Evolutionary conservation across 2,888 invertebrate genomes (phyloP), one percentile per base, ranked within the genome.

Genomic region (Acronicta psi): DNA sequence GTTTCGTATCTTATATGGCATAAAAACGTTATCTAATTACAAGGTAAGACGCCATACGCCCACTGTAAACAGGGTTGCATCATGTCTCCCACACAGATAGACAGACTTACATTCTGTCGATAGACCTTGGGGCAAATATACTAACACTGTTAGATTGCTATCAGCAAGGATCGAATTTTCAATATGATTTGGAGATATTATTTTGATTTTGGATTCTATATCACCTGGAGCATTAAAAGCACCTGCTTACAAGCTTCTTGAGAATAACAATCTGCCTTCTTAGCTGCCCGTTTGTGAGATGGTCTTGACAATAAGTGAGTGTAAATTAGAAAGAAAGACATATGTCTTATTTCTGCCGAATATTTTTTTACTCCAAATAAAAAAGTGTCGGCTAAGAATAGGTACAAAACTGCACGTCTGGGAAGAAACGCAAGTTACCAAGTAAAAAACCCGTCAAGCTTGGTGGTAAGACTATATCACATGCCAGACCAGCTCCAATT

Each of bases 1-100:
- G 66, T 64, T 73, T 50, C 43, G 58, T 61, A 58, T 66, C 78
- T 63, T 69, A 61, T 75, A 72, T 50, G 79, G 76, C 52, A 72
- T 78, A 75, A 78, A 74, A 77, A 66, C 56, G 51, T 74, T 75
- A 77, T 68, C 60, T 75, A 73, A 74, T 72, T 69, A 74, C 79
- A 77, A 77, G 76, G 79, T 64, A 74, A 78, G 57, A 56, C 75
- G 46, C 49, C 52, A 65, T 65, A 57, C 69, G 72, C 72, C 74
- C 62, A 59, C 53, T n/a, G 18, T 44, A 37, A 9, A 56, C 31
- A 37, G 59, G 57, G 64, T 73, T 73, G 73, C 73, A 74, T 73
- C 75, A 73, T 42, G 54, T 57, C 63, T 65, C 77, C 77, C 68
- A 77, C 77, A 66, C 73, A 23, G 46, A 18, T 29, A 65, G 46